These are phyloP conservation scores for Phymorhynchus buccinoides DNA, from an alignment of 1,140 invertebrate species.

Conservation along the genomic window DNA sequence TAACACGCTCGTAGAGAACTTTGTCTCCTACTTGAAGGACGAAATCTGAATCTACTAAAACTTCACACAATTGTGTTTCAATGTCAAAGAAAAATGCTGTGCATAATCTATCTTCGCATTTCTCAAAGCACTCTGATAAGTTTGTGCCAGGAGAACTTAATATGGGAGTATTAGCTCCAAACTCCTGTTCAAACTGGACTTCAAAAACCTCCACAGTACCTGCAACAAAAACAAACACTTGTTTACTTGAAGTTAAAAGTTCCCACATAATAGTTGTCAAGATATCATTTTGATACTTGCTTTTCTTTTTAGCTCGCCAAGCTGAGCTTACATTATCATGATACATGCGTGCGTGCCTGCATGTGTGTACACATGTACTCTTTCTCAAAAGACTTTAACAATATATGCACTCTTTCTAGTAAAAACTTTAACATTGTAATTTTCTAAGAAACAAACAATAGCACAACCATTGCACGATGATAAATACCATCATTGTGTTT, in stretches of 20 bases:
- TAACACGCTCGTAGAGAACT: background rate
- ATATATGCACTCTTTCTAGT: no score
- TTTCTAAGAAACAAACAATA: no score
- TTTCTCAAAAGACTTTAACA: no score
- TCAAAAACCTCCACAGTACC: background rate
- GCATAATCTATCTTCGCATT: background rate
- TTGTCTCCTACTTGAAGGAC: background rate
- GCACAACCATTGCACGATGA: no score
- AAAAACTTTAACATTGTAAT: no score
- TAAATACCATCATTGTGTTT: no score
- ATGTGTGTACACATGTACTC: background rate
- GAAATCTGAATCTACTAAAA: background rate
- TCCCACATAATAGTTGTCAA: background rate
- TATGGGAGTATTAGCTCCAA: background rate
- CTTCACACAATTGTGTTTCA: background rate
- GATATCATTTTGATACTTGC: background rate
- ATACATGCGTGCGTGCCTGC: background rate
- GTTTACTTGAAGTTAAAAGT: background rate
- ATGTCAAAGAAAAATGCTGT: background rate
- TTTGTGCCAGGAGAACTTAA: background rate
- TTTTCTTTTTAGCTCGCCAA: no score
- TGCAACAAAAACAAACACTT: background rate
- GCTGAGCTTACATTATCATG: no score
- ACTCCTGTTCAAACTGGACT: background rate
- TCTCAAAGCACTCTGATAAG: background rate